Percentiles rank a stretch among this genome's conserved stretches.
Conservation (phyloP, 2,113 vertebrate species). For the Romanogobio albipinnatus region DNA sequence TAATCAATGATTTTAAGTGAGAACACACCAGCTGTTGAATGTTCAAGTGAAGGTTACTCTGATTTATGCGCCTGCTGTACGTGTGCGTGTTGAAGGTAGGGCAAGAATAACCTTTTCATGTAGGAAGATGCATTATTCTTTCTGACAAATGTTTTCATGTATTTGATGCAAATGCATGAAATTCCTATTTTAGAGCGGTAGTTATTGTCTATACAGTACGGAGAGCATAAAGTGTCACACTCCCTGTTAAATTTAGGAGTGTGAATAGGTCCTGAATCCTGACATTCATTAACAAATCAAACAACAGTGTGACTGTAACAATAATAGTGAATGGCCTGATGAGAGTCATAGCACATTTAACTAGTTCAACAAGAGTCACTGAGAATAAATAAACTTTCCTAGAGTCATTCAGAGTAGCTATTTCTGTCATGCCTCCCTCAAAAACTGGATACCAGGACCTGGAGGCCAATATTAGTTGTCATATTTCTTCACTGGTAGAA, state of each 20-base stretch:
- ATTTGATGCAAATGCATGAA: background rate
- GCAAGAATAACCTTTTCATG: background rate
- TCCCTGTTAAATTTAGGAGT: background rate
- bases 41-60: background rate
- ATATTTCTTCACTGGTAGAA: too few relatives aligned
- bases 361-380: background rate
- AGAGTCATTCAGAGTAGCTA: background rate
- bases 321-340: background rate
- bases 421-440: background rate
- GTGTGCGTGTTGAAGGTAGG: background rate
- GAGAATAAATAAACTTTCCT: background rate
- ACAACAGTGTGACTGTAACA: background rate
- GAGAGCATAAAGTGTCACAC: background rate
- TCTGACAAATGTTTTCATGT: background rate
- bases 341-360: background rate
- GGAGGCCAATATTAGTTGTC: too few relatives aligned
- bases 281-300: background rate
- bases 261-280: background rate
- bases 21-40: conserved; percentile 22
- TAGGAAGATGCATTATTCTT: background rate
- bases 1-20: background rate
- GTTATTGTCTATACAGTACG: background rate
- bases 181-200: background rate
- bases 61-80: background rate
- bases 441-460: background rate